These are phyloP conservation scores for Galagoides demidoff DNA, from an alignment of 2,797 vertebrate species.

Conservation along the genomic window DNA sequence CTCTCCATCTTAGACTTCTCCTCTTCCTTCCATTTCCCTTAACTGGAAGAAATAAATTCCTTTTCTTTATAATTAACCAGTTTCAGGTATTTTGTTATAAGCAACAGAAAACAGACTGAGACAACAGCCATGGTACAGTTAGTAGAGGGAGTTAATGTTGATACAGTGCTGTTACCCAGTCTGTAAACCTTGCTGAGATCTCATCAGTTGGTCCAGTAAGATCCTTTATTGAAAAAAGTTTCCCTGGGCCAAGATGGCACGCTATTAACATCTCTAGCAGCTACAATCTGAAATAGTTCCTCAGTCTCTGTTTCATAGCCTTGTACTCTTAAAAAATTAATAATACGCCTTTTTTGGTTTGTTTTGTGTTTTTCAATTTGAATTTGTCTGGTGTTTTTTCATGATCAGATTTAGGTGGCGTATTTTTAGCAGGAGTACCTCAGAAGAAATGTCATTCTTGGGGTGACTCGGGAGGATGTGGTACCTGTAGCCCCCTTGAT, in stretches of 20 bases:
- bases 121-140: background rate
- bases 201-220: background rate
- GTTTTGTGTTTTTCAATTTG: background rate
- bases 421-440: background rate
- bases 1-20: background rate
- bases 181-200: background rate
- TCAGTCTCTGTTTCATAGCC: background rate
- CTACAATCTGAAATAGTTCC: background rate
- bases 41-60: background rate
- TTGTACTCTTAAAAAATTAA: background rate
- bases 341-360: background rate
- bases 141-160: background rate
- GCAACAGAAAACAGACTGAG: background rate
- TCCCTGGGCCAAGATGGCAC: background rate
- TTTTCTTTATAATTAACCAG: background rate
- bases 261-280: background rate
- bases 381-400: conserved; percentile 11
- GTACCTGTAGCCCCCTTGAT: background rate
- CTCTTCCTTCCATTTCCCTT: background rate
- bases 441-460: background rate
- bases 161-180: background rate
- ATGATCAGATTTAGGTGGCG: background rate
- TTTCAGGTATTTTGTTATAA: background rate
- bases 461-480: background rate
- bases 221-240: background rate